Base-by-base conservation (phyloP, 2,113 vertebrate species). In the Gnathonemus echidnorhynchus region DNA sequence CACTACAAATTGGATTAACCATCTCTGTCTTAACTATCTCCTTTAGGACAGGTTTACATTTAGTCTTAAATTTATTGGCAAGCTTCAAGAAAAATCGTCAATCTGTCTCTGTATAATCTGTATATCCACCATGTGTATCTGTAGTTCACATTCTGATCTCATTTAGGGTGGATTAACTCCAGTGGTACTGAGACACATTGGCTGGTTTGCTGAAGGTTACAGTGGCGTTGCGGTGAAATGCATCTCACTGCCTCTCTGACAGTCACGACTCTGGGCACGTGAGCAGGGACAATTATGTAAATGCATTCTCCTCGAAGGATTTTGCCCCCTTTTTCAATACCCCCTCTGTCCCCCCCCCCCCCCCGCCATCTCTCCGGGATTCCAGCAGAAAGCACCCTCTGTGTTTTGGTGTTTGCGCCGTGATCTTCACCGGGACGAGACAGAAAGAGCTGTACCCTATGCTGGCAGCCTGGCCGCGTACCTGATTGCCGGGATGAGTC, bases 251-350 rank as follows among this genome's bases (percentile, higher is more conserved):
- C 83, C 24, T 89, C 49, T 56, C 48, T 50, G 15, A 42, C 88
- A 89, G 88, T 89, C 88, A 89, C 88, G 88, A 89, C 74, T 42
- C 70, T 48, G 70, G 88, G 80, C 80, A 89, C 49, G 39, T 21
- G 49, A 56, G 88, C 17, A 1, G 35, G 48, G 88, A 52, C 17
- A 89, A 89, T 89, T 89, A 89, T 89, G 88, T 35, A 83, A 89
- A 84, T 89, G 21, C 48, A 83, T 83, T 83, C 70, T 39, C 88
- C 70, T 89, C 74, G 15, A 42, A 83, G 88, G 39, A 52, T 49
- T 89, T 84, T 39, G 70, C 74, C 50, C 70, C 88, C 74, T 74
- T 89, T 56, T 83, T 35, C 21, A 89, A 42, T 89, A 52, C 15
- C 7, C 17, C 70, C 45, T 80, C 19, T 3, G 24, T 27, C 15